phyloP scores from a whole-genome alignment of 2,888 invertebrate genomes.

The Tetanocera ferruginea region DNA sequence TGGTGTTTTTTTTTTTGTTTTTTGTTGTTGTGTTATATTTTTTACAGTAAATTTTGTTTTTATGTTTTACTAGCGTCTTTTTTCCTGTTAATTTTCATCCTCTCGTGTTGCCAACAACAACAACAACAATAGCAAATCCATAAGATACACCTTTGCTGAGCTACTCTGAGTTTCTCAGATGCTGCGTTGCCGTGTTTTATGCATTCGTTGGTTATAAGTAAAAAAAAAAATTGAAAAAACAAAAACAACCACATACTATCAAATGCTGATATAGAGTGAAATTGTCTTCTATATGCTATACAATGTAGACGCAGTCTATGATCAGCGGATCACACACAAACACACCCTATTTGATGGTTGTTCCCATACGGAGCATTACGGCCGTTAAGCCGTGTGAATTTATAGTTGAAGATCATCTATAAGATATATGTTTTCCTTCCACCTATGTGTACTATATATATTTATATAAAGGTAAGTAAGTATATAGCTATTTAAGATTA shows the following conservation, averaged over 20 bases:
- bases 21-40: neutral
- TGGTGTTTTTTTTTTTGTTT: neutral
- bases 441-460: neutral
- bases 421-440: conserved; percentile 27
- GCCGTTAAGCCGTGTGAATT: conserved; percentile 32
- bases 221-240: neutral
- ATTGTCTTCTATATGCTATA: neutral
- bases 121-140: neutral
- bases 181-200: conserved; percentile 4
- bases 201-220: neutral
- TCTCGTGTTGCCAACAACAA: conserved; percentile 8
- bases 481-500: neutral
- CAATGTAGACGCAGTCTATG: neutral
- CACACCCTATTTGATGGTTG: neutral
- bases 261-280: conserved; percentile 4
- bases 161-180: neutral
- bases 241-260: neutral
- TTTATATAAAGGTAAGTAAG: too few relatives aligned
- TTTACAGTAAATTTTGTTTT: neutral
- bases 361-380: conserved; percentile 21
- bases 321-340: conserved; percentile 26
- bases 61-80: neutral
- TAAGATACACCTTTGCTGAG: conserved; percentile 3
- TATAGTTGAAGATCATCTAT: conserved; percentile 27
- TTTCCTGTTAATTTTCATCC: conserved; percentile 36